Percentiles rank a stretch among this genome's conserved stretches.
phyloP scores from a whole-genome alignment of 53 echinoderm and acorn worm species.

The Henricia sp. region DNA sequence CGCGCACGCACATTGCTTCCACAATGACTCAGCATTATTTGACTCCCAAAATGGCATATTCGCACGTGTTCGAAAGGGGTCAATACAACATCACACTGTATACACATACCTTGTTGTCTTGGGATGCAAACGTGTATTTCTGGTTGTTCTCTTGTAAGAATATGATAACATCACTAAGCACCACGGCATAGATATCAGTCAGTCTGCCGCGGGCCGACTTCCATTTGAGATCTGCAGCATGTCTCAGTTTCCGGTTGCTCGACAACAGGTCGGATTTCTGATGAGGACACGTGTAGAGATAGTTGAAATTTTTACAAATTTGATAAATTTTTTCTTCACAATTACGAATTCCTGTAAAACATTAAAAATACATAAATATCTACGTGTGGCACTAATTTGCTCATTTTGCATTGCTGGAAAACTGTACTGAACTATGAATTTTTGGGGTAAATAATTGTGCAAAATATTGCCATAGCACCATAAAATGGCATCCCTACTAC shows the following conservation, averaged over 20 bases:
- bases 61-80: no score
- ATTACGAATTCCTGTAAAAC: not conserved
- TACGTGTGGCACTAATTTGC: not conserved
- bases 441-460: no score
- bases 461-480: no score
- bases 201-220: constrained; percentile 92
- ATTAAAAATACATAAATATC: not conserved
- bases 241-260: constrained; percentile 82
- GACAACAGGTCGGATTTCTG: constrained; percentile 94
- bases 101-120: constrained; percentile 98
- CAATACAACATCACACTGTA: no score
- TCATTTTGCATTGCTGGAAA: no score
- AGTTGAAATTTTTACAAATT: no score
- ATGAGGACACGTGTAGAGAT: not conserved
- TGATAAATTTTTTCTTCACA: not conserved
- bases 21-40: not conserved
- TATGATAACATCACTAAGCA: constrained; percentile 88
- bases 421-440: no score
- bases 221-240: constrained; percentile 91
- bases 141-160: constrained; percentile 88
- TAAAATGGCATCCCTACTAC: no score
- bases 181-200: constrained; percentile 86
- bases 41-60: not conserved
- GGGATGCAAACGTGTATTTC: constrained; percentile 91
- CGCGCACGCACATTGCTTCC: no score